Evolutionary conservation across 2,113 vertebrate species (phyloP).

Genomic region (Petroica traversi): DNA sequence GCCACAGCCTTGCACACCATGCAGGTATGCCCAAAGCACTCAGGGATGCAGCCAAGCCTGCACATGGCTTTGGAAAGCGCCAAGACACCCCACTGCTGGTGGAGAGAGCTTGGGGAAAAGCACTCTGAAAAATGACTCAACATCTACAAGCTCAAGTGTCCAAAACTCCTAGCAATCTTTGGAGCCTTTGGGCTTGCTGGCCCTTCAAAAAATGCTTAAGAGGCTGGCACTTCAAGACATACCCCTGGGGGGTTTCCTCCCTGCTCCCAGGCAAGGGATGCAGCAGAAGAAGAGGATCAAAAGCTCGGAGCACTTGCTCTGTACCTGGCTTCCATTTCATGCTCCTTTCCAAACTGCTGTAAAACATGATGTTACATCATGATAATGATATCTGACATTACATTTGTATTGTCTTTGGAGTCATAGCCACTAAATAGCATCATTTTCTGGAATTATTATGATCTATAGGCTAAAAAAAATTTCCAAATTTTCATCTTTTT

Average conservation of each 20-base stretch:
- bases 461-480: not conserved
- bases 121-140: not conserved
- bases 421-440: not conserved
- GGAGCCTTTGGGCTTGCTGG: not conserved
- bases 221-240: not conserved
- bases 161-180: not conserved
- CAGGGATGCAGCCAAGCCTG: not conserved
- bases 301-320: not conserved
- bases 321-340: not conserved
- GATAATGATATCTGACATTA: not conserved
- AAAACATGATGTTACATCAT: not conserved
- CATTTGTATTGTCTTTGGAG: not conserved
- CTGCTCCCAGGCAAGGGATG: not conserved
- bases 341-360: not conserved
- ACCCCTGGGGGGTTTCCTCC: not conserved
- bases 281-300: not conserved
- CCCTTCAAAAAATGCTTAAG: not conserved
- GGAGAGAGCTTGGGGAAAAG: not conserved
- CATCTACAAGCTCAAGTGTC: not conserved
- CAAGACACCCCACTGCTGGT: rapidly evolving
- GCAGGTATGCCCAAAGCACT: not conserved
- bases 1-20: not conserved
- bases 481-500: not conserved
- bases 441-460: not conserved
- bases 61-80: not conserved